A percentile compares a stretch with the other conserved stretches of the same genome.
Evolutionary conservation across 2,888 invertebrate species (phyloP).

Genomic region (Drosophila atroscutellata): DNA sequence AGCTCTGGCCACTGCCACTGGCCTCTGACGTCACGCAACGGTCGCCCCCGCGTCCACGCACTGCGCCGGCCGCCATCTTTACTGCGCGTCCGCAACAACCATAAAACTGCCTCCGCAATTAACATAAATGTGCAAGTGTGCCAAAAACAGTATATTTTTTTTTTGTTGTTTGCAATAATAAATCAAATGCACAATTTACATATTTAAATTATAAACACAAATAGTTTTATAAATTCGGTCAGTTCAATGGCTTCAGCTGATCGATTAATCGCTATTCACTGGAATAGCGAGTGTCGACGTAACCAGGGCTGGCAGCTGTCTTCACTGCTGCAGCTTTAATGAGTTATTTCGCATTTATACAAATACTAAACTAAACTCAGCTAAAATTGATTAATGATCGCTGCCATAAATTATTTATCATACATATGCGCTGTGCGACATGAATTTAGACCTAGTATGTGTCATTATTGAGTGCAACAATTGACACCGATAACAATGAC

Average conservation of each 20-base stretch:
- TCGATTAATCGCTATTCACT: background rate
- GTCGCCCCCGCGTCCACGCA: conserved; percentile 58
- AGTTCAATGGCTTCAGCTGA: background rate
- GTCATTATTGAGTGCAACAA: background rate
- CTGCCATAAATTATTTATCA: background rate
- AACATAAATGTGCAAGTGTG: conserved; percentile 47
- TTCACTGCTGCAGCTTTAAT: background rate
- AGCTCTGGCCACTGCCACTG: conserved; percentile 64
- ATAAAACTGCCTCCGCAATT: conserved; percentile 13
- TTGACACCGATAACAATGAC: conserved; percentile 2
- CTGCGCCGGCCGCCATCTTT: conserved; percentile 71
- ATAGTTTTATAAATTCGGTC: background rate
- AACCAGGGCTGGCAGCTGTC: background rate
- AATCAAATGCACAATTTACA: conserved; percentile 2
- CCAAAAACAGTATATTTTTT: conserved; percentile 61
- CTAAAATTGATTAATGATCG: background rate
- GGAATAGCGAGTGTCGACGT: background rate
- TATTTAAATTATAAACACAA: conserved; percentile 1
- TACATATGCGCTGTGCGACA: background rate
- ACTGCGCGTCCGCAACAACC: conserved; percentile 23
- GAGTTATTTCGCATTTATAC: background rate
- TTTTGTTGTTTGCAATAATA: conserved; percentile 1
- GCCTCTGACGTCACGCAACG: conserved; percentile 25
- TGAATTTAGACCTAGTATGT: background rate
- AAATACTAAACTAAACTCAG: background rate